phyloP scores from a whole-genome alignment of 2,888 invertebrate species.

The Argynnis bischoffii region DNA sequence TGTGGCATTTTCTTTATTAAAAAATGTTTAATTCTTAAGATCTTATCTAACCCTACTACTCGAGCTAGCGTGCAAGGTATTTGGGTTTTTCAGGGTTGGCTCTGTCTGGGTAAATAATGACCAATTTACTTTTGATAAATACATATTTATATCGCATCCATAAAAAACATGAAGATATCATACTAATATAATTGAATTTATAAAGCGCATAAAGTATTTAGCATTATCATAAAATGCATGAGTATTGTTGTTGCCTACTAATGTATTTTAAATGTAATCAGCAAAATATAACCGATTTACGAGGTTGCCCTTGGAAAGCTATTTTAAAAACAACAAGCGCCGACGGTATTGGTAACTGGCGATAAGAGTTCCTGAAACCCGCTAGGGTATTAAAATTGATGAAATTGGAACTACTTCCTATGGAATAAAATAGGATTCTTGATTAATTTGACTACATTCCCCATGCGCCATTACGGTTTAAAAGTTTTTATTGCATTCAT shows the following conservation, averaged over 20 bases:
- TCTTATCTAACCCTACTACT: too few relatives aligned
- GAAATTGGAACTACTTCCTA: conserved; percentile 27
- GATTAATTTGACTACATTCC: conserved; percentile 24
- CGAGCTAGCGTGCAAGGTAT: too few relatives aligned
- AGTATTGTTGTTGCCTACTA: not conserved
- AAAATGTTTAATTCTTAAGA: too few relatives aligned
- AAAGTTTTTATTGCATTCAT: conserved; percentile 6
- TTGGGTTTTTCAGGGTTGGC: too few relatives aligned
- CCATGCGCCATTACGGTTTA: conserved; percentile 11
- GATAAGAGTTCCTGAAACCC: conserved; percentile 24
- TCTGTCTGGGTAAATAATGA: too few relatives aligned
- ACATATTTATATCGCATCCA: too few relatives aligned
- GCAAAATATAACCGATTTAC: conserved; percentile 10
- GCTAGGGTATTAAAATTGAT: conserved; percentile 26
- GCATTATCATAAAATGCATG: too few relatives aligned
- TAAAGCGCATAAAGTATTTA: too few relatives aligned
- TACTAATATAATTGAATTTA: too few relatives aligned
- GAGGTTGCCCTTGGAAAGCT: conserved; percentile 24
- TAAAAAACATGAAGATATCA: too few relatives aligned
- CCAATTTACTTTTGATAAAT: too few relatives aligned
- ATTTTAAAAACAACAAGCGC: conserved; percentile 18
- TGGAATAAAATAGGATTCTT: conserved; percentile 20
- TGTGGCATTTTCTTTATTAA: not conserved
- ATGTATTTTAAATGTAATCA: conserved; percentile 1
- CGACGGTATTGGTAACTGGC: conserved; percentile 11